These are phyloP conservation scores for Calcarius lapponicus DNA, from an alignment of 2,797 vertebrate species.

Conservation along the genomic window DNA sequence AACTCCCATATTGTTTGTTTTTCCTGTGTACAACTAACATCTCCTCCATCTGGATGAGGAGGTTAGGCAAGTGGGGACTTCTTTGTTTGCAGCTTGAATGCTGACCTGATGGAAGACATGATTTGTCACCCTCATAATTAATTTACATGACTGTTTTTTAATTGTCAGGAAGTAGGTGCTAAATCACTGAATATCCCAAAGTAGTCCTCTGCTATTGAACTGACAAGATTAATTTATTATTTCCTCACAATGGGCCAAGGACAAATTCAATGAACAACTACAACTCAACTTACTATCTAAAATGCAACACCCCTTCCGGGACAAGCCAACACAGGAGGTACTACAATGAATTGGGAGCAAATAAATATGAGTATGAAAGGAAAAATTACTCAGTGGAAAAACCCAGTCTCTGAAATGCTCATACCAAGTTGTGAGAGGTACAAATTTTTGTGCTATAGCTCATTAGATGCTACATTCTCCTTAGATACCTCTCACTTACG, in stretches of 20 bases:
- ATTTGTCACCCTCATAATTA: neutral
- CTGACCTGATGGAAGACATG: neutral
- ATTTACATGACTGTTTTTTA: neutral
- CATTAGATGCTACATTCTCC: neutral
- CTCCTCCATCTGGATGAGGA: neutral
- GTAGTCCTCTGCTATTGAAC: conserved; percentile 5
- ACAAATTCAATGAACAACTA: conserved; percentile 12
- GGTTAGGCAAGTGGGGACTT: neutral
- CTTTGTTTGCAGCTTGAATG: neutral
- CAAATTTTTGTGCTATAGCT: neutral
- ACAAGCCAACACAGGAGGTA: neutral
- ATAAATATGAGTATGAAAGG: neutral
- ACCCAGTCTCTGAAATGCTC: neutral
- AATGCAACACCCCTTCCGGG: neutral
- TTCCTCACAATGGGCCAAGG: neutral
- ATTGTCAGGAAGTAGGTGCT: neutral
- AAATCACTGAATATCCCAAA: conserved; percentile 18
- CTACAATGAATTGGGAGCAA: neutral
- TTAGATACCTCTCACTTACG: neutral
- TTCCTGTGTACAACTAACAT: neutral
- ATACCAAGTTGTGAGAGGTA: neutral
- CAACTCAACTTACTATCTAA: neutral
- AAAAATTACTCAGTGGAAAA: neutral
- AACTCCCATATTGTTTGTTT: neutral
- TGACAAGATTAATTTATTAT: conserved; percentile 45